Percentiles rank a stretch among this genome's conserved stretches.
These are phyloP conservation scores for Mizuhopecten yessoensis DNA, from an alignment of 1,140 invertebrate genomes.

Conservation along the genomic window DNA sequence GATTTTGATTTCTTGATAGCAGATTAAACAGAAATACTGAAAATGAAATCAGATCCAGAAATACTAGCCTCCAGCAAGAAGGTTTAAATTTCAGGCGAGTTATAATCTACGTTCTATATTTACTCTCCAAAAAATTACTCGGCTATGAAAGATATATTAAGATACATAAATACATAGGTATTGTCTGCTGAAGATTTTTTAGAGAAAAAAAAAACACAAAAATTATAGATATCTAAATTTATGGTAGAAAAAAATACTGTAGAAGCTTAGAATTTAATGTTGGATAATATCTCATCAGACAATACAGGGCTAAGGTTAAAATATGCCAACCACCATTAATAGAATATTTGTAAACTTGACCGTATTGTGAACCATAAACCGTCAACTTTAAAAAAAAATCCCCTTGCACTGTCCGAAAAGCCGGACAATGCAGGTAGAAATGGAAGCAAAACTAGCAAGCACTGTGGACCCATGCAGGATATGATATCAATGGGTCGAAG, in stretches of 20 bases:
- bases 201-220: too few species aligned
- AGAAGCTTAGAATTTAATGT: too few species aligned
- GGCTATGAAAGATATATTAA: background rate
- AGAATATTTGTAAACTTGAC: background rate
- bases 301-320: background rate
- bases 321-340: background rate
- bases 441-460: slow-evolving; percentile 36
- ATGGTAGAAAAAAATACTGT: too few species aligned
- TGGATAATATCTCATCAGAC: background rate
- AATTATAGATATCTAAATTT: too few species aligned
- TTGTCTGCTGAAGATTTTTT: background rate
- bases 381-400: background rate
- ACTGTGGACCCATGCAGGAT: slow-evolving; percentile 24
- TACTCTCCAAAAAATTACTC: too few species aligned
- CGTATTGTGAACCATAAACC: background rate
- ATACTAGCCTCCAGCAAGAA: too few species aligned
- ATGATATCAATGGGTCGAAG: background rate
- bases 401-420: background rate
- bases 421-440: slow-evolving; percentile 8
- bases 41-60: too few species aligned
- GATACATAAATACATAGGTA: background rate
- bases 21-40: too few species aligned
- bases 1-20: too few species aligned
- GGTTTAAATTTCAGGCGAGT: too few species aligned
- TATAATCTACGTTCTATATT: too few species aligned